Evolutionary conservation across 2,888 invertebrate species (phyloP).

Genomic region (Tachina lurida): DNA sequence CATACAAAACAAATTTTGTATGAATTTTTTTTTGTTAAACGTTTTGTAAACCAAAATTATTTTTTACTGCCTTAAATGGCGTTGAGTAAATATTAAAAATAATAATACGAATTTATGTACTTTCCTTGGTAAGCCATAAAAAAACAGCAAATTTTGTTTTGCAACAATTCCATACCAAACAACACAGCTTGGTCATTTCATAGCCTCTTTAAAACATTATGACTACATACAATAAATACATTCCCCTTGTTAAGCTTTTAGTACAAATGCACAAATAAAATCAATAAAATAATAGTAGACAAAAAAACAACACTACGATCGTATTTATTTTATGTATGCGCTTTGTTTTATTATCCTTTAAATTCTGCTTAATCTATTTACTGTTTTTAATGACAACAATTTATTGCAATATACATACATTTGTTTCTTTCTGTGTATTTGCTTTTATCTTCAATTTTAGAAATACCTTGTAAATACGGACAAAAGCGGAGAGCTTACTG

Average conservation of each 20-base stretch:
- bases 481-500: slow-evolving; percentile 89
- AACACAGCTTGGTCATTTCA: slow-evolving; percentile 67
- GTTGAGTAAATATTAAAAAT: too few relatives aligned
- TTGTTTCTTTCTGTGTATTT: slow-evolving; percentile 39
- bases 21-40: too few relatives aligned
- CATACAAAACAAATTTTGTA: too few relatives aligned
- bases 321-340: slow-evolving; percentile 44
- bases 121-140: too few relatives aligned
- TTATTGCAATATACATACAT: slow-evolving; percentile 22
- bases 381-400: slow-evolving; percentile 16
- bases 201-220: slow-evolving; percentile 42
- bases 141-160: neutral
- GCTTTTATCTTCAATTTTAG: slow-evolving; percentile 84
- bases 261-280: slow-evolving; percentile 15
- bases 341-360: slow-evolving; percentile 36
- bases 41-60: too few relatives aligned
- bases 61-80: too few relatives aligned
- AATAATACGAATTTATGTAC: too few relatives aligned
- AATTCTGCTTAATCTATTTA: slow-evolving; percentile 49
- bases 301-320: slow-evolving; percentile 19
- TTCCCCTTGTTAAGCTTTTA: slow-evolving; percentile 31
- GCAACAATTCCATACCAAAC: slow-evolving; percentile 28
- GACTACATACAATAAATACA: slow-evolving; percentile 18
- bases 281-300: slow-evolving; percentile 38
- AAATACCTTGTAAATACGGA: slow-evolving; percentile 90